Evolutionary conservation across 2,113 vertebrate genomes (phyloP).

Genomic region (Mustela lutreola): DNA sequence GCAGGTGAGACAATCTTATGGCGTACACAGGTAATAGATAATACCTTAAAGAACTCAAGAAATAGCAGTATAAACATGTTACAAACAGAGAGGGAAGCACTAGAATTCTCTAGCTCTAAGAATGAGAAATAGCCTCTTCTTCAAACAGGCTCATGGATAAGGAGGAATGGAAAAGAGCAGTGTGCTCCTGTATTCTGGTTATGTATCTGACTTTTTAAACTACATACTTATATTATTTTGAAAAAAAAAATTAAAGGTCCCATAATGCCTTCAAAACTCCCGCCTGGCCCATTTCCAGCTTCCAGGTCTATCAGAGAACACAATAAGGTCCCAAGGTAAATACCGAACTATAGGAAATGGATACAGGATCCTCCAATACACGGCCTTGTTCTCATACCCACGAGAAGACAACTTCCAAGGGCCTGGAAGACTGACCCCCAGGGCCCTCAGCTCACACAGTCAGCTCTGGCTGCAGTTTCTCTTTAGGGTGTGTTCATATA

Average conservation of each 20-base stretch:
- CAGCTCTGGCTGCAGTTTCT: background rate
- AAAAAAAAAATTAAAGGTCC: background rate
- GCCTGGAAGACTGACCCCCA: background rate
- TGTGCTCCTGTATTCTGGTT: no score
- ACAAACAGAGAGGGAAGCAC: background rate
- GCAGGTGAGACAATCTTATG: background rate
- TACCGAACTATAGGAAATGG: background rate
- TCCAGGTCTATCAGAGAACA: background rate
- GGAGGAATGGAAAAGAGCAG: background rate
- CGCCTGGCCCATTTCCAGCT: background rate
- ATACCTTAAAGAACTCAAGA: background rate
- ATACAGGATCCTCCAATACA: background rate
- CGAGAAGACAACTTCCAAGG: background rate
- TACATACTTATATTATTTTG: background rate
- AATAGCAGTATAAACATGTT: background rate
- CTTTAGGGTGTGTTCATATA: no score
- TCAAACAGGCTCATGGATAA: background rate
- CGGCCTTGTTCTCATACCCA: background rate
- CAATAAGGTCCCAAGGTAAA: background rate
- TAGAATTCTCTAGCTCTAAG: background rate
- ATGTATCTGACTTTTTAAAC: background rate
- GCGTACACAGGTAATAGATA: background rate
- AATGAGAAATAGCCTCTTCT: background rate
- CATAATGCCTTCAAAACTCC: slow-evolving; percentile 29
- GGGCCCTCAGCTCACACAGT: background rate